Conservation (phyloP, 2,797 vertebrate species). For the Phalanger gymnotis region DNA sequence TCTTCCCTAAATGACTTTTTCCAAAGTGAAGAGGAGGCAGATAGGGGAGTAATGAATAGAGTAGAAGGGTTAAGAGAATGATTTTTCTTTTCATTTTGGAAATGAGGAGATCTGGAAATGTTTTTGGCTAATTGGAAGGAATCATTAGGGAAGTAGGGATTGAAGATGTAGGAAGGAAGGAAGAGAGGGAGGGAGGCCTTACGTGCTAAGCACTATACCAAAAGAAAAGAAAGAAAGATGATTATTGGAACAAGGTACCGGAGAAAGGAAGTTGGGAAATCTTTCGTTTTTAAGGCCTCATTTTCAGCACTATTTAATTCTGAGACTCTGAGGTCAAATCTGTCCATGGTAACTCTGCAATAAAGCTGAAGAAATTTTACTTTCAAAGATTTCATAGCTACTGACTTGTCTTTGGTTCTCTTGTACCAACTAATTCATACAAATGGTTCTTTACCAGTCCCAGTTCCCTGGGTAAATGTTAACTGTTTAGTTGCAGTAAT, state of each 20-base stretch:
- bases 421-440: constrained; percentile 42
- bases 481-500: constrained; percentile 82
- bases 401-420: constrained; percentile 34
- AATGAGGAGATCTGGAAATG: not conserved
- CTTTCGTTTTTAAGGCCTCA: not conserved
- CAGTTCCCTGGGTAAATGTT: constrained; percentile 67
- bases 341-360: constrained; percentile 2
- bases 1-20: not conserved
- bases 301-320: not conserved
- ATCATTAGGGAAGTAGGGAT: not conserved
- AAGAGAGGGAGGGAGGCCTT: not conserved
- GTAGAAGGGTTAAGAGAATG: not conserved
- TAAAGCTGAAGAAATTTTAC: constrained; percentile 44
- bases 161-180: not conserved
- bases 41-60: not conserved
- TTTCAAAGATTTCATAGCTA: constrained; percentile 48
- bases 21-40: not conserved
- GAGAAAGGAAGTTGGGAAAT: not conserved
- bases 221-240: not conserved
- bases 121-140: not conserved
- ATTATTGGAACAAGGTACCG: not conserved
- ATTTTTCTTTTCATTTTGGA: not conserved
- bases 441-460: constrained; percentile 65
- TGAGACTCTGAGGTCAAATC: not conserved
- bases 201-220: not conserved